A percentile compares a stretch with the other conserved stretches of the same genome.
These are phyloP conservation scores for Cryptops parisi DNA, from an alignment of 2,888 invertebrate genomes.

Conservation along the genomic window DNA sequence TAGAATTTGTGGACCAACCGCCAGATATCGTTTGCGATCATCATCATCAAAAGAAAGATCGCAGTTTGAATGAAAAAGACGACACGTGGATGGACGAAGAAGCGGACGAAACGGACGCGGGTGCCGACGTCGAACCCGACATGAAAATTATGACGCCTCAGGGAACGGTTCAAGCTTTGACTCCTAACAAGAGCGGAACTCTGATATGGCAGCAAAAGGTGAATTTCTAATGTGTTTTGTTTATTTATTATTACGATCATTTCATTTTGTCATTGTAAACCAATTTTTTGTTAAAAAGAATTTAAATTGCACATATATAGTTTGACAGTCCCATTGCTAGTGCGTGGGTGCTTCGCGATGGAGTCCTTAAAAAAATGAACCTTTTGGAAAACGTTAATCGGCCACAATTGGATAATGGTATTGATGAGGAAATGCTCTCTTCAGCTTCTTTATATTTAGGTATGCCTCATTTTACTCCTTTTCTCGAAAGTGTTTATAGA, in stretches of 20 bases:
- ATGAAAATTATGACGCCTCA: slow-evolving; percentile 39
- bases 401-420: background rate
- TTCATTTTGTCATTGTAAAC: too few species aligned
- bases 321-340: slow-evolving; percentile 70
- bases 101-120: background rate
- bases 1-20: slow-evolving; percentile 31
- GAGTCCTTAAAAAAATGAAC: slow-evolving; percentile 51
- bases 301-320: slow-evolving; percentile 34
- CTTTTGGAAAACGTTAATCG: slow-evolving; percentile 38
- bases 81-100: slow-evolving; percentile 11
- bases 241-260: background rate
- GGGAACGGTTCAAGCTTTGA: slow-evolving; percentile 52
- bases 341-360: slow-evolving; percentile 64
- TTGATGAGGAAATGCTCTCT: background rate
- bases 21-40: background rate
- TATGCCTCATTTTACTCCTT: background rate
- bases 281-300: too few species aligned
- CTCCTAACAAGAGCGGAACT: slow-evolving; percentile 40
- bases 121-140: background rate
- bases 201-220: slow-evolving; percentile 66
- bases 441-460: slow-evolving; percentile 7
- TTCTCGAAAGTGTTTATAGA: too few species aligned
- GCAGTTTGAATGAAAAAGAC: slow-evolving; percentile 15
- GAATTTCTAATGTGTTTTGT: slow-evolving; percentile 19
- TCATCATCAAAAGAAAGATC: slow-evolving; percentile 1